A percentile compares a stretch with the other conserved stretches of the same genome.
These are phyloP conservation scores for Sycophila texana DNA, from an alignment of 2,888 invertebrate genomes.

Conservation along the genomic window DNA sequence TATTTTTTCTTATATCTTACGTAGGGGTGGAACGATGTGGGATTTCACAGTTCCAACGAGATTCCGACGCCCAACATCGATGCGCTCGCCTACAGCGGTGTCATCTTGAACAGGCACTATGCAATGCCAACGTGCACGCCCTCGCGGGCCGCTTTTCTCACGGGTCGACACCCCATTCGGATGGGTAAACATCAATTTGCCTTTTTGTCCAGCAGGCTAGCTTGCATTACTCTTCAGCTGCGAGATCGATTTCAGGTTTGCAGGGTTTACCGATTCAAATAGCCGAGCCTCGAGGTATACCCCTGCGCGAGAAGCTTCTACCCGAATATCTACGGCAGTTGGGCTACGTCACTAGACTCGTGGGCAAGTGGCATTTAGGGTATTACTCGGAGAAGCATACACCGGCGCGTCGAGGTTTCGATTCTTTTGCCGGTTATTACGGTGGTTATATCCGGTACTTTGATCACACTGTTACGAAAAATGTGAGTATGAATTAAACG, in stretches of 20 bases:
- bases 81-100: constrained; percentile 88
- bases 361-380: constrained; percentile 81
- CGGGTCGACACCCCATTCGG: constrained; percentile 92
- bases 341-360: constrained; percentile 77
- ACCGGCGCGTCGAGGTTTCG: constrained; percentile 86
- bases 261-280: constrained; percentile 77
- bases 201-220: neutral
- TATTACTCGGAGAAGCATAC: constrained; percentile 79
- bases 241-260: constrained; percentile 73
- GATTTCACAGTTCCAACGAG: constrained; percentile 91
- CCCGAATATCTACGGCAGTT: constrained; percentile 77
- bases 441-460: constrained; percentile 89
- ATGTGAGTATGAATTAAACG: constrained; percentile 58
- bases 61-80: constrained; percentile 95
- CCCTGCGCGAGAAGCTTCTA: constrained; percentile 76
- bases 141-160: constrained; percentile 87
- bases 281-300: constrained; percentile 77
- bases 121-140: constrained; percentile 91
- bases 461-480: constrained; percentile 78
- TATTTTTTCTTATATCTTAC: neutral
- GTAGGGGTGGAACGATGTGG: constrained; percentile 93
- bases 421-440: constrained; percentile 90
- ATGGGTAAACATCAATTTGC: constrained; percentile 67
- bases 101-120: constrained; percentile 91
- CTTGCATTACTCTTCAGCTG: neutral